Evolutionary conservation across 2,888 invertebrate species (phyloP).

Genomic region (Ectropis crepuscularia): DNA sequence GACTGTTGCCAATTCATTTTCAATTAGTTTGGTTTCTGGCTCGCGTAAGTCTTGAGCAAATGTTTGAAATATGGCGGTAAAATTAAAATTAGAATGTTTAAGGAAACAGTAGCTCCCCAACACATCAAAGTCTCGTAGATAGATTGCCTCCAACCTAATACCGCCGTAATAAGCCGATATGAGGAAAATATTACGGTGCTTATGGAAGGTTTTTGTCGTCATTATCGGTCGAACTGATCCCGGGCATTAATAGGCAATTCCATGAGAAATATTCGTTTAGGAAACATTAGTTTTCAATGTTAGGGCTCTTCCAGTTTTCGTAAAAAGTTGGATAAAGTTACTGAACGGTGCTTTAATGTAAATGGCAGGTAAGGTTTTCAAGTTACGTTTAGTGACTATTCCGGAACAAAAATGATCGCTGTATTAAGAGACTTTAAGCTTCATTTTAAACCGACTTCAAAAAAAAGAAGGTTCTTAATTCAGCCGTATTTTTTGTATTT

Average conservation of each 20-base stretch:
- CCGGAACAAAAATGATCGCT: not conserved
- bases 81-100: too few relatives aligned
- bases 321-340: slow-evolving; percentile 6
- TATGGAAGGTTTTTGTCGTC: slow-evolving; percentile 38
- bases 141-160: slow-evolving; percentile 35
- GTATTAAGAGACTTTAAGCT: too few relatives aligned
- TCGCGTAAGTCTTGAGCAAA: too few relatives aligned
- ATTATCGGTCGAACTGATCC: slow-evolving; percentile 32
- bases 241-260: slow-evolving; percentile 37
- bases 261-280: slow-evolving; percentile 28
- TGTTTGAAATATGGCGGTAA: too few relatives aligned
- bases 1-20: too few relatives aligned
- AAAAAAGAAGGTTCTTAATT: too few relatives aligned
- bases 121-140: slow-evolving; percentile 29
- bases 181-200: slow-evolving; percentile 33
- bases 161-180: slow-evolving; percentile 35
- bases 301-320: slow-evolving; percentile 4
- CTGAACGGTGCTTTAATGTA: not conserved
- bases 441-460: too few relatives aligned
- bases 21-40: too few relatives aligned
- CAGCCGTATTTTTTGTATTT: too few relatives aligned
- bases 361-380: not conserved
- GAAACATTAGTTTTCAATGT: slow-evolving; percentile 27
- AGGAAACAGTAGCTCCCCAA: not conserved
- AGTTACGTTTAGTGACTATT: not conserved